These are phyloP conservation scores for Seriola quinqueradiata DNA, from an alignment of 2,113 vertebrate genomes.

Conservation along the genomic window DNA sequence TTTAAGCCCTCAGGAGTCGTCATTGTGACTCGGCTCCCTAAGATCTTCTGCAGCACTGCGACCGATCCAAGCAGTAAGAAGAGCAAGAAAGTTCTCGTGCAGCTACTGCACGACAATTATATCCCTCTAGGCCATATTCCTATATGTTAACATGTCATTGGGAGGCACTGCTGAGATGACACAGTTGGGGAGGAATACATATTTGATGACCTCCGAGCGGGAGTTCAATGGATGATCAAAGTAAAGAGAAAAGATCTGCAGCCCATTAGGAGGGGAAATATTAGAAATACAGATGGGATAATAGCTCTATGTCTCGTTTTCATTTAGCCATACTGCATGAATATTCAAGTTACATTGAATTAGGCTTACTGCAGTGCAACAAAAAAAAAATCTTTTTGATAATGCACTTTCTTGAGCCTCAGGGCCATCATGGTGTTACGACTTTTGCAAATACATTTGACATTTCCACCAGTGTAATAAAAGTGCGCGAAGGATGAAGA, in stretches of 20 bases:
- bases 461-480: slow-evolving; percentile 82
- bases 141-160: slow-evolving; percentile 52
- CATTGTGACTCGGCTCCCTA: slow-evolving; percentile 62
- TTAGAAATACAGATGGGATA: slow-evolving; percentile 35
- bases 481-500: slow-evolving; percentile 81
- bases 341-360: slow-evolving; percentile 10
- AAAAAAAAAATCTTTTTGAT: slow-evolving; percentile 31
- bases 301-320: slow-evolving; percentile 12
- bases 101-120: slow-evolving; percentile 64
- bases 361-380: slow-evolving; percentile 7
- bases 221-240: slow-evolving; percentile 54
- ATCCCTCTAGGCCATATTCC: slow-evolving; percentile 36
- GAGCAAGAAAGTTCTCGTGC: slow-evolving; percentile 43
- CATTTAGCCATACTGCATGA: slow-evolving; percentile 22
- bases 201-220: slow-evolving; percentile 46
- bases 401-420: slow-evolving; percentile 26
- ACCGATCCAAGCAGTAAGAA: slow-evolving; percentile 41
- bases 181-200: slow-evolving; percentile 41
- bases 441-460: slow-evolving; percentile 81
- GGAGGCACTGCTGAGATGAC: slow-evolving; percentile 10
- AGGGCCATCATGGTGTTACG: slow-evolving; percentile 54
- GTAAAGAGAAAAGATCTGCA: slow-evolving; percentile 13
- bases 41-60: slow-evolving; percentile 63
- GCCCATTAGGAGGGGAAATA: slow-evolving; percentile 31
- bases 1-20: slow-evolving; percentile 62